phyloP scores from a whole-genome alignment of 2,888 invertebrate species.

The Scaptomyza flava region DNA sequence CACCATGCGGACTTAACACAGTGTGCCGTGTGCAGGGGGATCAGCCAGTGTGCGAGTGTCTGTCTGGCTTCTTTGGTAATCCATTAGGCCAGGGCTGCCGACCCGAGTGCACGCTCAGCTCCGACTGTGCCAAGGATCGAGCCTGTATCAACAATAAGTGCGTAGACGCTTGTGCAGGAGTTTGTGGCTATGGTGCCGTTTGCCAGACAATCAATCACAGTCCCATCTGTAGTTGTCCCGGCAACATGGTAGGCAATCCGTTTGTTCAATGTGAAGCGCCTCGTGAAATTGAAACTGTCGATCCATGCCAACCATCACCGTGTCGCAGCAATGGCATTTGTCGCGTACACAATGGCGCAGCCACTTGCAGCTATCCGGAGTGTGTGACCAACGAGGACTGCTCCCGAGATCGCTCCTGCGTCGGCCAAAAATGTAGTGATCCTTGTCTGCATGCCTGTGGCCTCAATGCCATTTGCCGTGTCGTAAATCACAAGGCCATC shows the following conservation, averaged over 20 bases:
- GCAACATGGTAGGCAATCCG: conserved; percentile 91
- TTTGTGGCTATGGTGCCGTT: conserved; percentile 91
- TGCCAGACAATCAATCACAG: conserved; percentile 93
- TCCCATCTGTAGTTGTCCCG: conserved; percentile 92
- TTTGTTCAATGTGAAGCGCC: conserved; percentile 88
- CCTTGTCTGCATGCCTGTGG: conserved; percentile 94
- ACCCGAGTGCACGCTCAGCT: conserved; percentile 92
- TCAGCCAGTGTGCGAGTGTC: conserved; percentile 89
- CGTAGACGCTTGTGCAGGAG: conserved; percentile 91
- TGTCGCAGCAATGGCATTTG: conserved; percentile 94
- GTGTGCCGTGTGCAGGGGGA: conserved; percentile 87
- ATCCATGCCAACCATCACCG: conserved; percentile 94
- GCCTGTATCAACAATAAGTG: conserved; percentile 93
- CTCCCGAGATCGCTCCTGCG: conserved; percentile 91
- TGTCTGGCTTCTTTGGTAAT: conserved; percentile 90
- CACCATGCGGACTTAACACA: conserved; percentile 92
- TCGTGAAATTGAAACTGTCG: conserved; percentile 83
- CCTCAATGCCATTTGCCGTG: conserved; percentile 91
- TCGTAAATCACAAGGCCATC: conserved; percentile 91
- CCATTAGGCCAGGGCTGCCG: conserved; percentile 89
- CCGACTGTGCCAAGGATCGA: conserved; percentile 90
- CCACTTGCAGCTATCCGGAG: conserved; percentile 93
- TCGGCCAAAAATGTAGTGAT: conserved; percentile 92
- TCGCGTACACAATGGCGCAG: conserved; percentile 88
- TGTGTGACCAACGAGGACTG: conserved; percentile 96